Evolutionary conservation across 1,140 invertebrate genomes (phyloP).

Genomic region (Drosophila novamexicana): DNA sequence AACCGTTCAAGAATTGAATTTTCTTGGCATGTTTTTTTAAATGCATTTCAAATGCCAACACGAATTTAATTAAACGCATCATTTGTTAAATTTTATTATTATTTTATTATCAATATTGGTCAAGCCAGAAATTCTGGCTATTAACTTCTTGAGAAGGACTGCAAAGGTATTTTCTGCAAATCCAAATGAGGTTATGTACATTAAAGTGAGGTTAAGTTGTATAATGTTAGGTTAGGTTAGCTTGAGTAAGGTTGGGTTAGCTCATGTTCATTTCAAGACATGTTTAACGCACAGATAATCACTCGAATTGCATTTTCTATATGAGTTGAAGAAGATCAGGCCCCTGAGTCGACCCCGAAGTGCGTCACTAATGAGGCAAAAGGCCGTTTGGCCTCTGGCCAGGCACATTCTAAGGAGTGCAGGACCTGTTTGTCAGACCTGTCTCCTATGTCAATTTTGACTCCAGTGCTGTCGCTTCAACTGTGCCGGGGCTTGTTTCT

Average conservation of each 20-base stretch:
- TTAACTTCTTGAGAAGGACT: background rate
- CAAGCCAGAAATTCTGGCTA: conserved; percentile 7
- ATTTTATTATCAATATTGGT: background rate
- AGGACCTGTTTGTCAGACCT: conserved; percentile 9
- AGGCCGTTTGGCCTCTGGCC: conserved; percentile 16
- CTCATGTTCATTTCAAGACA: no score
- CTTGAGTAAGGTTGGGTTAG: no score
- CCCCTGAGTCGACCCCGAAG: background rate
- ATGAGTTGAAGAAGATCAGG: background rate
- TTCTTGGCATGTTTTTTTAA: no score
- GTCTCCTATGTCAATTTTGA: conserved; percentile 30
- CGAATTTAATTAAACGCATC: no score
- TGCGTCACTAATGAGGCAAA: conserved; percentile 55
- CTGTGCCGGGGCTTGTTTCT: background rate
- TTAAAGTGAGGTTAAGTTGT: no score
- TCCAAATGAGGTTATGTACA: no score
- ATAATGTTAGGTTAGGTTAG: no score
- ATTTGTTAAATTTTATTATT: no score
- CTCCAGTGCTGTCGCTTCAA: conserved; percentile 8
- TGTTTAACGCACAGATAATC: no score
- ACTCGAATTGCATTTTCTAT: no score
- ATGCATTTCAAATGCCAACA: no score
- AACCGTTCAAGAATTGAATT: no score
- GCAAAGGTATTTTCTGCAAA: background rate
- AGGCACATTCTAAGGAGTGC: background rate